Conservation (phyloP, 2,888 invertebrate species). For the Tenthredo scrophulariae region DNA sequence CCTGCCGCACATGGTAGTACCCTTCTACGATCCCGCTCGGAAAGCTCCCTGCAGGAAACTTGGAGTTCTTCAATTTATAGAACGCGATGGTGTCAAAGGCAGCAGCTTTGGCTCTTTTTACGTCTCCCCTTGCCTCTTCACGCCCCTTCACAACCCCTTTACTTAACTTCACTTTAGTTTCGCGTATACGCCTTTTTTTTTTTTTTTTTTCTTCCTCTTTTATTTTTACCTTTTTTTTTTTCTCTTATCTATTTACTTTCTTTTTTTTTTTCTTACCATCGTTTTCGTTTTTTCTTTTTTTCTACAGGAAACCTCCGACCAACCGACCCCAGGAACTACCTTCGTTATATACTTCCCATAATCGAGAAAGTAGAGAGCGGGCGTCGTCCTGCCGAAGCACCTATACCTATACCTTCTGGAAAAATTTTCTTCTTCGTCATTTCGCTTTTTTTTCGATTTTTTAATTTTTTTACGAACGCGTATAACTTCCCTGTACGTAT, state of each 20-base stretch:
- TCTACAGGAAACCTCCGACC: neutral
- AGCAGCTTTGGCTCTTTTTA: slow-evolving; percentile 34
- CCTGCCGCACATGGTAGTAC: neutral
- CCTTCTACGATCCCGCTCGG: neutral
- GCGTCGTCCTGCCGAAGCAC: neutral
- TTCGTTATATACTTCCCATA: slow-evolving; percentile 21
- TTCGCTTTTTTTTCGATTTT: neutral
- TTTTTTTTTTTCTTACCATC: neutral
- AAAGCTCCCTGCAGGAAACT: slow-evolving; percentile 60
- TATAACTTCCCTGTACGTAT: neutral
- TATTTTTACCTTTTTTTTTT: neutral
- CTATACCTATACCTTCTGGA: neutral
- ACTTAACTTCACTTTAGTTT: slow-evolving; percentile 22
- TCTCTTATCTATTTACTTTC: neutral
- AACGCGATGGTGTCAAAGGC: slow-evolving; percentile 57
- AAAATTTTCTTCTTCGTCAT: neutral
- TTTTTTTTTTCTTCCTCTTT: neutral
- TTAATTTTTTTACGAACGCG: neutral
- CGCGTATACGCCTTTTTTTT: neutral
- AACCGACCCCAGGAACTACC: neutral
- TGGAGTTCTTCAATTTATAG: slow-evolving; percentile 72
- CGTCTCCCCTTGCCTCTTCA: neutral
- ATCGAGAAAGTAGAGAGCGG: slow-evolving; percentile 18
- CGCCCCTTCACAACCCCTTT: neutral
- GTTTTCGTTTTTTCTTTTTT: neutral